phyloP scores from a whole-genome alignment of 2,797 vertebrate genomes.

The Chrysolophus pictus region DNA sequence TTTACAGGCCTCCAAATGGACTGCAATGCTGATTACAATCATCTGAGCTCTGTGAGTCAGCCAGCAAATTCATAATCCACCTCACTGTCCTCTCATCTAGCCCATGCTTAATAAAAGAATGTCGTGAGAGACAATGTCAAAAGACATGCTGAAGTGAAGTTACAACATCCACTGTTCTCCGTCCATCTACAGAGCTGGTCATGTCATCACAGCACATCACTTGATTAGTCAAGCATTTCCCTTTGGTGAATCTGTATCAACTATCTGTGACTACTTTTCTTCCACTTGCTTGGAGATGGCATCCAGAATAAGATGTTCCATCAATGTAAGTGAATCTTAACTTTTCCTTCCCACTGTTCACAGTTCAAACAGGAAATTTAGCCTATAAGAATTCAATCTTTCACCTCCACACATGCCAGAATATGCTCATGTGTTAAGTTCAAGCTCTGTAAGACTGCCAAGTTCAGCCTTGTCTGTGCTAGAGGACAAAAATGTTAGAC shows the following conservation, averaged over 20 bases:
- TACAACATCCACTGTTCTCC: background rate
- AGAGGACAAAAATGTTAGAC: slow-evolving; percentile 21
- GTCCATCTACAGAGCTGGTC: background rate
- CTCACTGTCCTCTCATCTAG: background rate
- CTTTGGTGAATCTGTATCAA: background rate
- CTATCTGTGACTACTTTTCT: background rate
- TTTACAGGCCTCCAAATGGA: background rate
- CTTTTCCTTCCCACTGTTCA: background rate
- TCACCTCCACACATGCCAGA: slow-evolving; percentile 12
- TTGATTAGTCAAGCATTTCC: background rate
- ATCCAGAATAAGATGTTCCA: background rate
- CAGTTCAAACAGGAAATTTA: slow-evolving; percentile 5
- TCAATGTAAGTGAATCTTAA: background rate
- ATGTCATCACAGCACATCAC: background rate
- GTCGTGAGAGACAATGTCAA: background rate
- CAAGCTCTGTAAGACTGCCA: slow-evolving; percentile 18
- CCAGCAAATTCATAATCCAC: background rate
- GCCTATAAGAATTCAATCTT: slow-evolving; percentile 6
- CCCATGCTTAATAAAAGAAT: background rate
- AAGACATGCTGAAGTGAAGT: background rate
- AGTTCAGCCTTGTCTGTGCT: background rate
- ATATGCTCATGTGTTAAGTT: slow-evolving; percentile 14
- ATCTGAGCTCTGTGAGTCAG: background rate
- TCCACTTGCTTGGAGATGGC: background rate
- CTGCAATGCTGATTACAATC: background rate